A percentile compares a stretch with the other conserved stretches of the same genome.
These are phyloP conservation scores for Argopecten irradians DNA, from an alignment of 1,140 invertebrate genomes.

Conservation along the genomic window DNA sequence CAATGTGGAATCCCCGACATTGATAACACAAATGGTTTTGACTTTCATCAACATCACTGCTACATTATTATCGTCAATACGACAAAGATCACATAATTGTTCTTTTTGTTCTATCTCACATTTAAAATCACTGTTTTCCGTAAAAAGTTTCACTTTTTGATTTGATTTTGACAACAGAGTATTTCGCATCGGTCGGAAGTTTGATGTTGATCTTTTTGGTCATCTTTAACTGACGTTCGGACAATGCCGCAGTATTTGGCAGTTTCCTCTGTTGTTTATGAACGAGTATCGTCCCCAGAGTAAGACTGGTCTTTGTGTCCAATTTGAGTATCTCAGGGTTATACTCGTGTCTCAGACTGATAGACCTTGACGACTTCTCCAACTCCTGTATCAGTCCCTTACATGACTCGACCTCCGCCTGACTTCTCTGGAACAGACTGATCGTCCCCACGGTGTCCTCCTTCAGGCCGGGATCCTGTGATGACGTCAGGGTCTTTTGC, in stretches of 20 bases:
- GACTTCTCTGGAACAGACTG: too few species aligned
- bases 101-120: too few species aligned
- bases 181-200: too few species aligned
- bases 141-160: not conserved
- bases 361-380: not conserved
- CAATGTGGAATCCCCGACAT: too few species aligned
- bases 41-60: not conserved
- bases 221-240: not conserved
- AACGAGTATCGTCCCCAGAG: not conserved
- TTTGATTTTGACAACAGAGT: not conserved
- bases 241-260: not conserved
- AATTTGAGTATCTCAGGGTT: not conserved
- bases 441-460: too few species aligned
- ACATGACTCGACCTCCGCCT: too few species aligned
- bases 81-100: too few species aligned
- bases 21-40: too few species aligned
- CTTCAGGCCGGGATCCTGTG: too few species aligned
- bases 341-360: not conserved
- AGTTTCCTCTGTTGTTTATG: not conserved
- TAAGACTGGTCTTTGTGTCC: not conserved
- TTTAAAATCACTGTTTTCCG: not conserved
- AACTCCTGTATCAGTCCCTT: too few species aligned
- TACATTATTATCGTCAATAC: not conserved
- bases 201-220: too few species aligned
- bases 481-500: too few species aligned